phyloP scores from a whole-genome alignment of 2,888 invertebrate species.

The Athalia cordata region DNA sequence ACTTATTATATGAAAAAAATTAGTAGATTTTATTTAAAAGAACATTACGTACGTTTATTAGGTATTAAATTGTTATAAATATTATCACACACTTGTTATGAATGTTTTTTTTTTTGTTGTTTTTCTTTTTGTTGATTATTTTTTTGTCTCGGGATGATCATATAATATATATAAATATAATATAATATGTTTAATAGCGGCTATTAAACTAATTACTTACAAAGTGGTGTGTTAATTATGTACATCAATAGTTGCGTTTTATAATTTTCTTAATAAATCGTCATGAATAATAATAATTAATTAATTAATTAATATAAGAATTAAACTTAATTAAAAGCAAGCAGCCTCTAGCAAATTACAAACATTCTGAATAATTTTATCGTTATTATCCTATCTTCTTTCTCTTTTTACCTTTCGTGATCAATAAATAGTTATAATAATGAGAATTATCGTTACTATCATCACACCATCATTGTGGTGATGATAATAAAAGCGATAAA shows the following conservation, averaged over 20 bases:
- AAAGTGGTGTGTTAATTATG: constrained; percentile 39
- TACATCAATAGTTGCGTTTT: constrained; percentile 43
- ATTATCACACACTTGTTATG: constrained; percentile 72
- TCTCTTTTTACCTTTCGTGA: constrained; percentile 2
- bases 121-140: constrained; percentile 52
- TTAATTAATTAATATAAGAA: neutral
- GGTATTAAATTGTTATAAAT: constrained; percentile 68
- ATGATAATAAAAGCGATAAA: constrained; percentile 16
- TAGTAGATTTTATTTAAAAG: constrained; percentile 4
- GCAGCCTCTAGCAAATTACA: constrained; percentile 37
- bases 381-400: neutral
- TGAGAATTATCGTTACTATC: constrained; percentile 6
- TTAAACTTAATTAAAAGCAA: constrained; percentile 28
- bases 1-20: neutral
- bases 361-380: constrained; percentile 26
- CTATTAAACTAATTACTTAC: constrained; percentile 42
- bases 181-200: constrained; percentile 8
- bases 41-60: constrained; percentile 38
- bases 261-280: constrained; percentile 7
- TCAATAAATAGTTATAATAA: constrained; percentile 39
- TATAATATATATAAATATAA: constrained; percentile 27
- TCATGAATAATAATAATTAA: constrained; percentile 2
- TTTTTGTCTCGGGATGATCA: constrained; percentile 47
- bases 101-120: constrained; percentile 62
- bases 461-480: neutral